Base-by-base conservation (phyloP, 2,113 vertebrate species). In the Ursus arctos region DNA sequence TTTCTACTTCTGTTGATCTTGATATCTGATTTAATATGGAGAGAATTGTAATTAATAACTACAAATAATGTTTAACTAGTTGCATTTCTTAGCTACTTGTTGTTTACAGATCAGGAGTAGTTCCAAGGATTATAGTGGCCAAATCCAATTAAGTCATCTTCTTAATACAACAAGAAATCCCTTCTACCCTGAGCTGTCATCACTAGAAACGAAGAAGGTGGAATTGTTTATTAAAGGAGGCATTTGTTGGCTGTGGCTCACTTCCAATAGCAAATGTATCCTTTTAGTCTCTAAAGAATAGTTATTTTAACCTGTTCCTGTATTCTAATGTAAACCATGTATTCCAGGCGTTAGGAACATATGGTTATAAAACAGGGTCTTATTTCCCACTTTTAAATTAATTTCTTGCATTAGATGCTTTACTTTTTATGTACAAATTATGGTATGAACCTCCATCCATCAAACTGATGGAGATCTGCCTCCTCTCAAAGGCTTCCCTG, bases 371-470 rank as follows among this genome's bases (percentile, higher is more conserved):
- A 83, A 53, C 51, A 84, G 87, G 59, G 7, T 94, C 47, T 93
- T 80, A 26, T 92, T 90, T 90, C 12, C 57, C 85, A 59, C n/a
- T 84, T 89, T 92, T 80, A 63, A 83, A 71, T 85, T 81, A 93
- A 84, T 71, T 89, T 77, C 59, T 84, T 90, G 33, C 94, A 22
- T 61, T 61, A 40, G 33, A 40, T 84, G 43, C 69, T 90, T 96
- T n/a, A 92, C 19, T 85, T 93, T 95, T 83, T 87, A 43, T 87
- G 43, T 33, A 80, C 19, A 49, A n/a, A 87, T 95, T 91, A 81
- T 84, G 61, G 15, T 76, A 55, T 21, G 53, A 77, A 22, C 51
- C 26, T 89, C 21, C 43, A 33, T 57, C 16, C 40, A 18, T 65
- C 57, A 47, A 85, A 19, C 16, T 49, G 33, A 13, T 85, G 26